Conservation (phyloP, 2,113 vertebrate genomes). For the Tyrannus savana region DNA sequence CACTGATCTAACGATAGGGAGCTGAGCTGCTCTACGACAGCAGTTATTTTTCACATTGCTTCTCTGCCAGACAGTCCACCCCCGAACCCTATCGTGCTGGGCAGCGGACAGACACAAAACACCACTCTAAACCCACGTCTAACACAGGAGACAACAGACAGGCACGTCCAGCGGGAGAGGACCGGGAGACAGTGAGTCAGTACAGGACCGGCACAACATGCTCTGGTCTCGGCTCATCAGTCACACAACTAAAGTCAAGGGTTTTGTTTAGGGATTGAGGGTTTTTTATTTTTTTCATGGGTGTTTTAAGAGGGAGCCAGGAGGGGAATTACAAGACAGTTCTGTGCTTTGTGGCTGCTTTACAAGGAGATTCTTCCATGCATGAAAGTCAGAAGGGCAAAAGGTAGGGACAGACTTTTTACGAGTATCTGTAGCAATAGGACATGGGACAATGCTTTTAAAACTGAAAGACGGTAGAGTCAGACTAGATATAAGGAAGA, state of each 20-base stretch:
- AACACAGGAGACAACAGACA: not conserved
- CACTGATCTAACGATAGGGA: not conserved
- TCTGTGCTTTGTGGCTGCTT: not conserved
- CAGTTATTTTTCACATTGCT: not conserved
- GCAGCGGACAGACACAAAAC: not conserved
- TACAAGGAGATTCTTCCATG: not conserved
- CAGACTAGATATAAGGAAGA: not conserved
- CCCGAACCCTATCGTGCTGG: not conserved
- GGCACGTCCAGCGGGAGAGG: slow-evolving; percentile 1
- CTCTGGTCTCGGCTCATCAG: not conserved
- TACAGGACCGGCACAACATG: not conserved
- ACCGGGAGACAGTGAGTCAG: slow-evolving; percentile 47
- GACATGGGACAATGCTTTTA: not conserved
- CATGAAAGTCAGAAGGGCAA: not conserved
- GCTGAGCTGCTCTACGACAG: not conserved
- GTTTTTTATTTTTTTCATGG: fast-evolving
- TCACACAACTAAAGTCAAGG: not conserved
- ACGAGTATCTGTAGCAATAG: not conserved
- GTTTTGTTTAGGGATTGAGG: not conserved
- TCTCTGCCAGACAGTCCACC: not conserved
- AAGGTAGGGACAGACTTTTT: not conserved
- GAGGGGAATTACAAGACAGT: not conserved
- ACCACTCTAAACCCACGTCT: not conserved
- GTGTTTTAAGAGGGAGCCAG: not conserved
- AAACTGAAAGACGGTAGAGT: not conserved